phyloP scores from a whole-genome alignment of 2,888 invertebrate genomes.

The Cynaeus angustus region DNA sequence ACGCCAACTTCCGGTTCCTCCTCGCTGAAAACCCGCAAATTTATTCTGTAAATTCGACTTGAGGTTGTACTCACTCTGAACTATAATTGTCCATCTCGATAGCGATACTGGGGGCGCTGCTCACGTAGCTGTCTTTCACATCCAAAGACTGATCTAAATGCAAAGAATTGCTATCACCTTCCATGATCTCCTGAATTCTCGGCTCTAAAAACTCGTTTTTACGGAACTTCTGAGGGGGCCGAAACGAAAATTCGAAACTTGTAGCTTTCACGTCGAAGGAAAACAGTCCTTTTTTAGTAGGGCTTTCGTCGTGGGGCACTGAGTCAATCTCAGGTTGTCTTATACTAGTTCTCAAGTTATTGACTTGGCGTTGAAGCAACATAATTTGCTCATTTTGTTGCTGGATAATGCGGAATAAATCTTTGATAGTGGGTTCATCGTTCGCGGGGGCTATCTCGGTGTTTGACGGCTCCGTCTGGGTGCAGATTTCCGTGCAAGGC shows the following conservation, averaged over 20 bases:
- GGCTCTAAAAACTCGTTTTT: constrained; percentile 56
- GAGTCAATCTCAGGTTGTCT: constrained; percentile 13
- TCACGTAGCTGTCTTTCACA: constrained; percentile 68
- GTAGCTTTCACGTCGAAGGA: constrained; percentile 82
- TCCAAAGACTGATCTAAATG: constrained; percentile 61
- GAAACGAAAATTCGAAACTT: constrained; percentile 78
- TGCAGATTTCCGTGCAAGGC: constrained; percentile 2
- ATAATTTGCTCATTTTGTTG: constrained; percentile 82
- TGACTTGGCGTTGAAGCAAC: constrained; percentile 75
- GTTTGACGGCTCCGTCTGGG: constrained; percentile 13
- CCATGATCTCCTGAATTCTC: constrained; percentile 66
- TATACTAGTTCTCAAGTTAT: constrained; percentile 55
- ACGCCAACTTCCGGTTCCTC: constrained; percentile 78
- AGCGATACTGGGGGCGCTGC: constrained; percentile 73
- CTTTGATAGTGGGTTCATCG: constrained; percentile 75
- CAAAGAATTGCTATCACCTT: constrained; percentile 45
- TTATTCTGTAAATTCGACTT: not conserved
- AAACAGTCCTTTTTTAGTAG: constrained; percentile 67
- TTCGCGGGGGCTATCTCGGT: constrained; percentile 24
- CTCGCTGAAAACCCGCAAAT: constrained; percentile 70
- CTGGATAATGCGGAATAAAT: constrained; percentile 78
- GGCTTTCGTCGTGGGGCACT: constrained; percentile 18
- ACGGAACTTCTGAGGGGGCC: constrained; percentile 54
- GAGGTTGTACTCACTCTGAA: constrained; percentile 18
- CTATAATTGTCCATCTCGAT: constrained; percentile 64